Evolutionary conservation across 1,140 invertebrate genomes (phyloP), one percentile per base, ranked within the genome.

Genomic region (Drosophila truncata): DNA sequence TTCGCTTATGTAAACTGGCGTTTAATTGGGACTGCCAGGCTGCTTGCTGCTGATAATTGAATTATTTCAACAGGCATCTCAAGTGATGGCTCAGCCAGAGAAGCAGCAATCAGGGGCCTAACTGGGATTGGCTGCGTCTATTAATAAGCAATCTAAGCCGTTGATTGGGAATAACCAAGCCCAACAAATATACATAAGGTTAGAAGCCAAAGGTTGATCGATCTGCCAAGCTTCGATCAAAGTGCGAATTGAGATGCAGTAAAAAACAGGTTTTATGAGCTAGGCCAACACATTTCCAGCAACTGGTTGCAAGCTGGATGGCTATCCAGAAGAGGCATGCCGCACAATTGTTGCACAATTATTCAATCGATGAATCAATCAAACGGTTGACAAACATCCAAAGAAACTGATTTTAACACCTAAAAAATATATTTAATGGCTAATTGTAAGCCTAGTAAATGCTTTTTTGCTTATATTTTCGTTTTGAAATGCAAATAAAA

Each of bases 231-330:
- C 18, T 37, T 18, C 25, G 60, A 66, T 63, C 78, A 75, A 66
- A 73, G 80, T 78, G 60, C 67, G 39, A 60, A 50, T 27, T 50
- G 25, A 47, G 49, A 23, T 47, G 49, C 49, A 59, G 11, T 49
- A n/a, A 49, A n/a, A 49, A 84, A 85, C 77, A 47, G 3, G 82
- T 84, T 84, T 60, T 20, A 52, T 72, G 42, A 42, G 9, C 10
- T 16, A 42, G 18, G 20, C 29, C 13, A 62, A 33, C 39, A 9
- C 33, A 27, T 20, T 58, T 57, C 20, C 6, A 37, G 41, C 25
- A 58, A 61, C 66, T 33, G 46, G 50, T 63, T 69, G 65, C 61
- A 33, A 23, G 52, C 44, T 25, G 62, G 33, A 64, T n/a, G n/a
- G 29, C 50, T 54, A 66, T 29, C 47, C n/a, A 55, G 31, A 9